Base-by-base conservation (phyloP, 2,888 invertebrate genomes). In the Pristionchus arcanus region DNA sequence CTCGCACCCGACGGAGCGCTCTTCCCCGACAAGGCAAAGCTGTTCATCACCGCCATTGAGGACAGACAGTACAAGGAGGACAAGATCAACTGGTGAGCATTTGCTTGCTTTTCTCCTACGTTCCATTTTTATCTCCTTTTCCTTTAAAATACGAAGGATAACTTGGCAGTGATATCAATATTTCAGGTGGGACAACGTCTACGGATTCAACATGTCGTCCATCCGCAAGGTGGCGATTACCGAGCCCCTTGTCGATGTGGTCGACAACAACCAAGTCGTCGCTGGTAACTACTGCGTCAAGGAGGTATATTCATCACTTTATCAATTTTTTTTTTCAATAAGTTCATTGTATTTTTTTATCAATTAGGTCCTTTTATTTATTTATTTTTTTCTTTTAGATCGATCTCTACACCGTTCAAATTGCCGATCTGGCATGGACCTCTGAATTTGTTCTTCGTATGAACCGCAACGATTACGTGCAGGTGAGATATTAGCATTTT, bases 21-120 rank as follows among this genome's bases (percentile, higher is more conserved):
- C 94, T 98, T 99, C 96, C 98, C 98, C 0, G 97, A 97, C 95
- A 95, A 98, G 95, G 99, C 99, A 92, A 98, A 98, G 1, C 96
- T 99, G 74, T 99, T 97, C 96, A 97, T 99, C 90, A 98, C 98
- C 91, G 96, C 96, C 83, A 96, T 96, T 92, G 96, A 97, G 96
- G 99, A 99, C 96, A 97, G 99, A 34, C 99, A 99, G 96, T 99
- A 99, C 96, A 99, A 99, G 96, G 99, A 99, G 95, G 99, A 99
- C 96, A 99, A 99, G 96, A 99, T 99, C 94, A 98, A 99, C 96
- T 99, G 99, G 96, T 94, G 95, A 95, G 94, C 21, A 11, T 42
- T 68, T 53, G 37, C 77, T 42, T 55, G 28, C 16, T 25, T 55
- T 9, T 85, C 2, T 42, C 9, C 19, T 34, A 34, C 34, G 15